phyloP scores from a whole-genome alignment of 2,797 vertebrate species.

The Eidolon dupreanum region DNA sequence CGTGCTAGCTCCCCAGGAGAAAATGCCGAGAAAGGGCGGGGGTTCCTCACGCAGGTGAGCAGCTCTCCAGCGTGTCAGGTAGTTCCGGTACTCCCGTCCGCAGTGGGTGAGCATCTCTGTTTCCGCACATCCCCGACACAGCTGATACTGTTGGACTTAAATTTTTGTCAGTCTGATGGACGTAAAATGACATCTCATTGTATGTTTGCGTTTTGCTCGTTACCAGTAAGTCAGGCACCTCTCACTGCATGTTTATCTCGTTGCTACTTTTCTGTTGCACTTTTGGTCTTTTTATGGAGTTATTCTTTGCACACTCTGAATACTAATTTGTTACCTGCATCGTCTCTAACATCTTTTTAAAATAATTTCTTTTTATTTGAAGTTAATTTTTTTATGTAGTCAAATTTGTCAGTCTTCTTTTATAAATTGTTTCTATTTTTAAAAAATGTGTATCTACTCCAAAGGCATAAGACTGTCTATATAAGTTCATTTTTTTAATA shows the following conservation, averaged over 20 bases:
- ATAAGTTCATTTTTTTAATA: background rate
- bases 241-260: background rate
- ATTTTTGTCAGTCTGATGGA: background rate
- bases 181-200: background rate
- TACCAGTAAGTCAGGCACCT: background rate
- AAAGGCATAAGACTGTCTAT: background rate
- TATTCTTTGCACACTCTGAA: background rate
- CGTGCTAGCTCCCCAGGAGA: background rate
- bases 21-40: background rate
- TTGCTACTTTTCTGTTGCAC: background rate
- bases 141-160: background rate
- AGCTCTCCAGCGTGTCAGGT: background rate
- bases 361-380: background rate
- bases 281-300: background rate
- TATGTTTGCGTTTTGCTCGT: no score
- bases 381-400: background rate
- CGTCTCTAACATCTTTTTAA: background rate
- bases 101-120: background rate
- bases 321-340: background rate
- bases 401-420: background rate
- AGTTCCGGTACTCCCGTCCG: fast-evolving
- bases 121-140: background rate
- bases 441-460: background rate
- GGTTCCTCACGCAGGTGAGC: background rate
- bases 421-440: background rate